A percentile compares a stretch with the other conserved stretches of the same genome.
Conservation (phyloP, 2,797 vertebrate species). For the Phrynocephalus vlangalii region DNA sequence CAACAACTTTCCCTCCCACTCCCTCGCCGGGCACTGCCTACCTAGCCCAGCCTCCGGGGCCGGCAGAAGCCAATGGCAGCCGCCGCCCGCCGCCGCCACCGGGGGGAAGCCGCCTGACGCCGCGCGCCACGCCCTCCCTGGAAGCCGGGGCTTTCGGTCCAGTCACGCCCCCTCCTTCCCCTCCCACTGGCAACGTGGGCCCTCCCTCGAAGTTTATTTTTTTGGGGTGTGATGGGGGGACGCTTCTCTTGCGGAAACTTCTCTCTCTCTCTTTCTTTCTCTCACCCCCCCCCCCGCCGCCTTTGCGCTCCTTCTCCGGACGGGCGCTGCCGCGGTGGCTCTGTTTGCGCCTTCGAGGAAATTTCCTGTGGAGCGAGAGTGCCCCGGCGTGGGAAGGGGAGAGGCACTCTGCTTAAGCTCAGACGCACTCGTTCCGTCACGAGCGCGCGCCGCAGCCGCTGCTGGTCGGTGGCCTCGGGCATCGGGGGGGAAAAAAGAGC, state of each 20-base stretch:
- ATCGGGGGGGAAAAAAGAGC: accelerated
- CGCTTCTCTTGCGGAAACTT: too few species aligned
- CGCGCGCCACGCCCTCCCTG: background rate
- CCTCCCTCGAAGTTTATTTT: too few species aligned
- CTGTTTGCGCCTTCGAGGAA: background rate
- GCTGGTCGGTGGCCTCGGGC: too few species aligned
- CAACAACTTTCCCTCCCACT: background rate
- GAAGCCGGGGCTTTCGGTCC: background rate
- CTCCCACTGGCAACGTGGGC: too few species aligned
- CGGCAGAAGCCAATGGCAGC: conserved; percentile 71
- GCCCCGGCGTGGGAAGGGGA: too few species aligned
- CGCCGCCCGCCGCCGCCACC: conserved; percentile 42
- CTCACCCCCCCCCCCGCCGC: background rate
- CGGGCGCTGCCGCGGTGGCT: too few species aligned
- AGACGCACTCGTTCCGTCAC: background rate
- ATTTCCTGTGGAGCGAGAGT: too few species aligned
- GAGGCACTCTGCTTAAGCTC: background rate
- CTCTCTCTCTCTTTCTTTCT: too few species aligned
- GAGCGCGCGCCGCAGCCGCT: too few species aligned
- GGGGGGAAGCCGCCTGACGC: conserved; percentile 33
- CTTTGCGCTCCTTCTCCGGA: too few species aligned
- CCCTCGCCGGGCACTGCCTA: conserved; percentile 43
- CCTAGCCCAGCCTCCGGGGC: conserved; percentile 69
- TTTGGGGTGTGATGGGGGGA: too few species aligned
- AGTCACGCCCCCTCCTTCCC: too few species aligned